Evolutionary conservation across 2,797 vertebrate species (phyloP).

Genomic region (Todus mexicanus): DNA sequence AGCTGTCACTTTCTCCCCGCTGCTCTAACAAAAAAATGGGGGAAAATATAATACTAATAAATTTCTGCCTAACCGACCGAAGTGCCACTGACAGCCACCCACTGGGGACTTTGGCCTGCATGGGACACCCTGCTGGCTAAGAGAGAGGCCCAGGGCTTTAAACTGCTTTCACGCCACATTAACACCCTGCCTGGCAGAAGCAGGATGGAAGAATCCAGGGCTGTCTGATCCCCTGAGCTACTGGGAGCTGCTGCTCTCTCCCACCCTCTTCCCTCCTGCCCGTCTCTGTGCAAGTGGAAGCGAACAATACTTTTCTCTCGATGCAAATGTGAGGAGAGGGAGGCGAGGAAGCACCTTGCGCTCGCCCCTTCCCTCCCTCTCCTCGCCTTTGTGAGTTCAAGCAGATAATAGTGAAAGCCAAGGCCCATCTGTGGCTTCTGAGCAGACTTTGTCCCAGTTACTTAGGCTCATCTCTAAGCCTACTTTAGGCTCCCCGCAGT

Average conservation of each 20-base stretch:
- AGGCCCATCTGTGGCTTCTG: slow-evolving; percentile 45
- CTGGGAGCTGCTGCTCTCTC: background rate
- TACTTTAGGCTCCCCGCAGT: slow-evolving; percentile 48
- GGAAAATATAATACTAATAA: slow-evolving; percentile 57
- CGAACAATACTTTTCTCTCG: background rate
- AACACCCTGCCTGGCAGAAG: slow-evolving; percentile 25
- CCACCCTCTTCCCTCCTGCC: background rate
- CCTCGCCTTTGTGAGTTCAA: background rate
- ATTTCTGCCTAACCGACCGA: slow-evolving; percentile 27
- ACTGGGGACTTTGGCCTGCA: slow-evolving; percentile 23
- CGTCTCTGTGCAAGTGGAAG: background rate
- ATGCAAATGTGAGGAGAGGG: background rate
- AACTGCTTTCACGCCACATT: slow-evolving; percentile 56
- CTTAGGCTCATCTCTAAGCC: slow-evolving; percentile 62
- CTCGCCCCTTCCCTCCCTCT: background rate
- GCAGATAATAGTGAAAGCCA: slow-evolving; percentile 39
- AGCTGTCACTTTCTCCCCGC: slow-evolving; percentile 79
- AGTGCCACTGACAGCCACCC: slow-evolving; percentile 46
- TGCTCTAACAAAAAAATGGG: slow-evolving; percentile 25
- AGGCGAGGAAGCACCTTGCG: background rate
- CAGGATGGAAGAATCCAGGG: background rate
- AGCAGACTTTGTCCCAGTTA: slow-evolving; percentile 56
- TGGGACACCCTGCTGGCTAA: slow-evolving; percentile 16
- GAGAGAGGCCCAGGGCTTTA: slow-evolving; percentile 10
- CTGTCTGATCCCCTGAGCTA: background rate